Percentiles rank a stretch among this genome's conserved stretches.
Conservation (phyloP, 2,797 vertebrate genomes). For the Meda fulgida region DNA sequence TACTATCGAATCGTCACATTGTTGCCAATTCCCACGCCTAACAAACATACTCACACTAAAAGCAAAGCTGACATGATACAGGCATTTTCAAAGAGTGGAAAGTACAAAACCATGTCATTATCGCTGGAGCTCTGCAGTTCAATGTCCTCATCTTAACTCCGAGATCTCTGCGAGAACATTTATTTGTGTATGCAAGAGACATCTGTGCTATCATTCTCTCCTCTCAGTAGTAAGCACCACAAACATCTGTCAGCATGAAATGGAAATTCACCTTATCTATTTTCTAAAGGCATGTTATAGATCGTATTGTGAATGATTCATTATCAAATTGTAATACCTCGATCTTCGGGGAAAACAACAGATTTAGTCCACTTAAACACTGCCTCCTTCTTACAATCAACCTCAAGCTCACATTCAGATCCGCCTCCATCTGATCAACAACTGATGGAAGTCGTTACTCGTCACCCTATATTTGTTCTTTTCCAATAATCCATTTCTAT, state of each 20-base stretch:
- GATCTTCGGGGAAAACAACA: background rate
- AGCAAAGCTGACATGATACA: constrained; percentile 9
- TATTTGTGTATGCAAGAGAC: background rate
- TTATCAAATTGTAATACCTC: background rate
- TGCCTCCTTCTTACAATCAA: background rate
- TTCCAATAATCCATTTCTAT: background rate
- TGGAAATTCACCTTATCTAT: background rate
- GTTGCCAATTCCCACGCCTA: no score
- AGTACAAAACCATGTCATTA: constrained; percentile 54
- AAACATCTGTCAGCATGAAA: background rate
- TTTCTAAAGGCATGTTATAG: background rate
- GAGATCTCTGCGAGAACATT: constrained; percentile 4
- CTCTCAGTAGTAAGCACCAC: background rate
- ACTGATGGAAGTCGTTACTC: background rate
- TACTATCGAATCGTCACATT: no score
- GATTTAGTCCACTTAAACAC: background rate
- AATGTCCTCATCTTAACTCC: constrained; percentile 32
- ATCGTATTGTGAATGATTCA: background rate
- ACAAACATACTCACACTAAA: constrained; percentile 19
- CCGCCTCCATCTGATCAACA: background rate
- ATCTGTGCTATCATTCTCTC: background rate
- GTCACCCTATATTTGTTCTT: background rate
- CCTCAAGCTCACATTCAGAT: background rate
- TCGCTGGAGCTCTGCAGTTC: constrained; percentile 41
- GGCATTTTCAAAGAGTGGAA: constrained; percentile 41